Conservation (phyloP, 2,888 invertebrate genomes). For the Mimumesa dahlbomi region DNA sequence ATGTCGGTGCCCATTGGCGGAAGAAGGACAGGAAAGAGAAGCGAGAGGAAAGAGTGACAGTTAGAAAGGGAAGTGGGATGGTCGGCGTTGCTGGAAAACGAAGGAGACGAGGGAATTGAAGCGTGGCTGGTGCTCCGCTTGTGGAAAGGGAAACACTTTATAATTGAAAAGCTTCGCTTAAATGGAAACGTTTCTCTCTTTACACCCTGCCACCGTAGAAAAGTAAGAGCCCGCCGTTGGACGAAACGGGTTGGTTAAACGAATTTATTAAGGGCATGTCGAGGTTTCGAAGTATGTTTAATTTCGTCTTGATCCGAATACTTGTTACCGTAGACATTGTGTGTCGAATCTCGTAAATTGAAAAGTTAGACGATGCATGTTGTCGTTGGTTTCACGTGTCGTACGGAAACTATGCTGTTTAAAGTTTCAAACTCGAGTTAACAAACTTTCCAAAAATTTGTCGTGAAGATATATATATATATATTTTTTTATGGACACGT, state of each 20-base stretch:
- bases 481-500: too few species aligned
- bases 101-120: slow-evolving; percentile 62
- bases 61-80: slow-evolving; percentile 23
- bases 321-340: too few species aligned
- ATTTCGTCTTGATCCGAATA: slow-evolving; percentile 16
- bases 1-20: slow-evolving; percentile 11
- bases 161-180: slow-evolving; percentile 76
- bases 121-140: slow-evolving; percentile 38
- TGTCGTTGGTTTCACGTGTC: too few species aligned
- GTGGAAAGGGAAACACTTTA: slow-evolving; percentile 68
- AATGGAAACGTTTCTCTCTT: slow-evolving; percentile 71
- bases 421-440: too few species aligned
- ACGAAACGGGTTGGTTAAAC: slow-evolving; percentile 61
- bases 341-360: too few species aligned
- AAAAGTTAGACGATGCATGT: too few species aligned
- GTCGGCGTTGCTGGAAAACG: slow-evolving; percentile 37
- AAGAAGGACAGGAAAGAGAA: slow-evolving; percentile 14
- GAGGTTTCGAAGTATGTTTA: too few species aligned
- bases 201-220: slow-evolving; percentile 56
- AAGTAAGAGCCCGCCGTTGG: slow-evolving; percentile 57
- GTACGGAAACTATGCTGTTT: too few species aligned
- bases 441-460: too few species aligned
- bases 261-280: slow-evolving; percentile 70
- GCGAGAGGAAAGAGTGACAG: slow-evolving; percentile 27
- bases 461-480: too few species aligned